A percentile compares a stretch with the other conserved stretches of the same genome.
Conservation (phyloP, 2,797 vertebrate genomes). For the Mallotus villosus region DNA sequence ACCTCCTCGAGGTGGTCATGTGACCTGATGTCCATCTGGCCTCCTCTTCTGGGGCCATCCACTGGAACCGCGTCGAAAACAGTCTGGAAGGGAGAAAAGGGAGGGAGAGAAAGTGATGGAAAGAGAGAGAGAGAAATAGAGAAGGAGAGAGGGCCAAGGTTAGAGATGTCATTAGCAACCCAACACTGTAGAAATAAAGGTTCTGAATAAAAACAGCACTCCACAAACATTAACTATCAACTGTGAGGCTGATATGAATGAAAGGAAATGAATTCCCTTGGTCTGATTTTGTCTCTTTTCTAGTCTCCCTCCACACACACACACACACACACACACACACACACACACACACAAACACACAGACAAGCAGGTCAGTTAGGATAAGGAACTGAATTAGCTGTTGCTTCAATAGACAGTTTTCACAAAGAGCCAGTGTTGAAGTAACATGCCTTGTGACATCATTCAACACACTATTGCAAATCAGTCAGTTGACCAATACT, state of each 20-base stretch:
- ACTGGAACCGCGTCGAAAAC: slow-evolving; percentile 84
- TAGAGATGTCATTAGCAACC: not conserved
- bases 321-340: slow-evolving; percentile 23
- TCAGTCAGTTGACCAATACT: not conserved
- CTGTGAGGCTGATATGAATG: not conserved
- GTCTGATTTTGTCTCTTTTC: slow-evolving; percentile 41
- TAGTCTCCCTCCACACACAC: slow-evolving; percentile 16
- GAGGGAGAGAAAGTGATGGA: not conserved
- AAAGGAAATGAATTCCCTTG: slow-evolving; percentile 33
- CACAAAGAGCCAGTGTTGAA: slow-evolving; percentile 36
- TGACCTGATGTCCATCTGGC: slow-evolving; percentile 99
- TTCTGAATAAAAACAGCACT: not conserved
- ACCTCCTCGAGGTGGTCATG: slow-evolving; percentile 92
- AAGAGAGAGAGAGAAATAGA: not conserved
- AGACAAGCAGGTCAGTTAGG: slow-evolving; percentile 40
- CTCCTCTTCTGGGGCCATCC: slow-evolving; percentile 97
- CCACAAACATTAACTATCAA: not conserved
- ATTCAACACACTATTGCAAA: slow-evolving; percentile 16
- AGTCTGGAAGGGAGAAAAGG: slow-evolving; percentile 75
- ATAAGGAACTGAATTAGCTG: slow-evolving; percentile 35
- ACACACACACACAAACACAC: slow-evolving; percentile 31
- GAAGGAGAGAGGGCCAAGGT: slow-evolving; percentile 21
- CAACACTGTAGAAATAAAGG: too few relatives aligned
- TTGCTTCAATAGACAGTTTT: slow-evolving; percentile 44
- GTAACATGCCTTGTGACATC: slow-evolving; percentile 35